Percentiles rank a stretch among this genome's conserved stretches.
These are phyloP conservation scores for Cranoglanis bouderius DNA, from an alignment of 2,113 vertebrate genomes.

Conservation along the genomic window DNA sequence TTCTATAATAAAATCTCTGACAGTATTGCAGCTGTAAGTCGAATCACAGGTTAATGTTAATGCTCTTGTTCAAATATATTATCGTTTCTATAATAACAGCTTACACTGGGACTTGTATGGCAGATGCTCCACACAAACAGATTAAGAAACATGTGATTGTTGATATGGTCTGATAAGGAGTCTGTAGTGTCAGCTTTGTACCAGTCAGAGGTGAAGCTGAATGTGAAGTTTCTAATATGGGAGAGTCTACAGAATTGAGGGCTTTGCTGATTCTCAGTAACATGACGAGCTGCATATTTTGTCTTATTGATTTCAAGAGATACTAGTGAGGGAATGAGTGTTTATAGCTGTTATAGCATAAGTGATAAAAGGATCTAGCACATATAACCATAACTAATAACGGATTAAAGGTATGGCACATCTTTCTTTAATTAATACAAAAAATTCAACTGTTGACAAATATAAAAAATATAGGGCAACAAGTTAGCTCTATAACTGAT, in stretches of 20 bases:
- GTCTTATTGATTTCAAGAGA: not conserved
- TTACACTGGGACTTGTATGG: not conserved
- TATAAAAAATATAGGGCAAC: not conserved
- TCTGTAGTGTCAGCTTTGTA: not conserved
- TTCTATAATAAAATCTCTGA: not conserved
- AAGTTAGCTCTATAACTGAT: not conserved
- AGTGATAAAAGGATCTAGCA: not conserved
- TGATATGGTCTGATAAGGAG: not conserved
- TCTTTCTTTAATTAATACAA: not conserved
- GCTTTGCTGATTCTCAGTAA: not conserved
- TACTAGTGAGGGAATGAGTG: not conserved
- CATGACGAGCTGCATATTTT: not conserved
- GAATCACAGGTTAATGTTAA: not conserved
- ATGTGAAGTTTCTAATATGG: slow-evolving; percentile 3
- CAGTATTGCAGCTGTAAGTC: not conserved
- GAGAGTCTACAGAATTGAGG: not conserved
- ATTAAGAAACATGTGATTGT: not conserved
- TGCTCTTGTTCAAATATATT: not conserved
- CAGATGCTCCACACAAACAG: not conserved
- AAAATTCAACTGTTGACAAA: not conserved
- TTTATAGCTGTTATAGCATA: not conserved
- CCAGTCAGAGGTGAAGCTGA: not conserved
- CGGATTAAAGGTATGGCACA: not conserved
- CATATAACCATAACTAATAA: not conserved
- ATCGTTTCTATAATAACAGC: not conserved